A percentile compares a stretch with the other conserved stretches of the same genome.
These are phyloP conservation scores for Tautogolabrus adspersus DNA, from an alignment of 2,113 vertebrate genomes.

Conservation along the genomic window DNA sequence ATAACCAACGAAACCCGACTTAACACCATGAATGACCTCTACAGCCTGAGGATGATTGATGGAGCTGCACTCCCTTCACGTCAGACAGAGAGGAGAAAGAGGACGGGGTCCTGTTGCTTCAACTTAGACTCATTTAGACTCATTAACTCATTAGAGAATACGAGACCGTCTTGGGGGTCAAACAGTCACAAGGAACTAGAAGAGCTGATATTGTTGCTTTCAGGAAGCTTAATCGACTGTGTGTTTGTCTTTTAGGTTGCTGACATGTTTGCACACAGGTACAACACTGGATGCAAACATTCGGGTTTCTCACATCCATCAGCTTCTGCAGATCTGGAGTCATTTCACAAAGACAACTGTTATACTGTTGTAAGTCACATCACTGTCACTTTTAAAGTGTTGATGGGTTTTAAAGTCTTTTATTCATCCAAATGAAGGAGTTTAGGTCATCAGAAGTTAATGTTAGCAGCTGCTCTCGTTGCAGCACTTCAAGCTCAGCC, in stretches of 20 bases:
- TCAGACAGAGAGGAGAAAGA: background rate
- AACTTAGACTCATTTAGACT: background rate
- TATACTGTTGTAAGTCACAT: no score
- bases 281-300: background rate
- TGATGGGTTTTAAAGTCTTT: no score
- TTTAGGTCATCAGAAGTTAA: no score
- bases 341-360: no score
- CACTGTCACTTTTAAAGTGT: no score
- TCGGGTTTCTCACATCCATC: background rate
- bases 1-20: background rate
- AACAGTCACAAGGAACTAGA: background rate
- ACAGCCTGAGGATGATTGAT: background rate
- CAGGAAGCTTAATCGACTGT: background rate
- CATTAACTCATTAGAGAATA: constrained; percentile 10
- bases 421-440: no score
- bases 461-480: no score
- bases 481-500: no score
- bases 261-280: background rate
- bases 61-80: background rate
- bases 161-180: constrained; percentile 1
- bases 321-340: no score
- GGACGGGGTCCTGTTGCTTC: background rate
- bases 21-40: background rate
- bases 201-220: background rate
- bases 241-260: background rate